phyloP scores from a whole-genome alignment of 2,888 invertebrate species.

The Drosophila meridiana region DNA sequence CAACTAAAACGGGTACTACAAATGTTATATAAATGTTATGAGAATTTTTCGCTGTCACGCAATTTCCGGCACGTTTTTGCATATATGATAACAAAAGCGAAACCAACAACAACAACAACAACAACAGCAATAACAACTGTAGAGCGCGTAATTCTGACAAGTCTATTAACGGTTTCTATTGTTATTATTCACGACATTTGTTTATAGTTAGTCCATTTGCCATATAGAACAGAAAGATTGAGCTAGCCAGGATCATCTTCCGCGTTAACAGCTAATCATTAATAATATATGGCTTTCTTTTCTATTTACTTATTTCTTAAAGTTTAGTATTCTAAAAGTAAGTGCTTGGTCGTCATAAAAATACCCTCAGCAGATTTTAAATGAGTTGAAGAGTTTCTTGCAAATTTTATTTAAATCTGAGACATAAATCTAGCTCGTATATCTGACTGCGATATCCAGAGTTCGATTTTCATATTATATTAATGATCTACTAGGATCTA shows the following conservation, averaged over 20 bases:
- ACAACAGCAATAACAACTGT: conserved; percentile 23
- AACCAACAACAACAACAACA: conserved; percentile 16
- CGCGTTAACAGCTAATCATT: background rate
- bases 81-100: conserved; percentile 33
- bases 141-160: conserved; percentile 50
- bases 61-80: conserved; percentile 77
- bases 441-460: no score
- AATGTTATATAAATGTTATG: conserved; percentile 64
- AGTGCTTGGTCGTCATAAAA: background rate
- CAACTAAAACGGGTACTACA: conserved; percentile 50
- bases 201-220: background rate
- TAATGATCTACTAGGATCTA: background rate
- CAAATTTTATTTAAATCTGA: background rate
- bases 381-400: background rate
- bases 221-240: background rate
- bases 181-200: conserved; percentile 13
- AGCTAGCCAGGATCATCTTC: conserved; percentile 15
- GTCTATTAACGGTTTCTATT: conserved; percentile 53
- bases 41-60: conserved; percentile 62
- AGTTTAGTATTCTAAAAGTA: background rate
- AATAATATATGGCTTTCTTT: background rate
- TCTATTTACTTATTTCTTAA: background rate
- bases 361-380: background rate
- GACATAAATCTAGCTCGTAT: background rate
- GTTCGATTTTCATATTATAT: conserved; percentile 1